Percentiles rank a stretch among this genome's conserved stretches.
These are phyloP conservation scores for Tiaroga cobitis DNA, from an alignment of 2,797 vertebrate genomes.

Conservation along the genomic window DNA sequence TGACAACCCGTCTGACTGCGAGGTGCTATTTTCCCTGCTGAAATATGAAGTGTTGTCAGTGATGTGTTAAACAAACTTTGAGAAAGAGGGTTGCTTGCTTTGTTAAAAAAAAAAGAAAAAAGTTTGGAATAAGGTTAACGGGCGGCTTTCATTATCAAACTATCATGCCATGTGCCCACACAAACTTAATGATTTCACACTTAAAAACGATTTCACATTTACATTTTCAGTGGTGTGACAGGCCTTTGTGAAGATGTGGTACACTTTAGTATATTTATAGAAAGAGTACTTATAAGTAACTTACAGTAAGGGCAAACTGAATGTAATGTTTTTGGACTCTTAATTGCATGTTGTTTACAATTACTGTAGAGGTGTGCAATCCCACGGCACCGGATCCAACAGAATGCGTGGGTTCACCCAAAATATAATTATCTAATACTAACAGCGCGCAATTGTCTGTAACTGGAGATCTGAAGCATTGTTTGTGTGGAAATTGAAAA, in stretches of 20 bases:
- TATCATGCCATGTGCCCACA: conserved; percentile 3
- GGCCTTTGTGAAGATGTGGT: neutral
- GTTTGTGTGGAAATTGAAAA: too few species aligned
- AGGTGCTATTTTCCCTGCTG: conserved; percentile 54
- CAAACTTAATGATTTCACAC: conserved; percentile 1
- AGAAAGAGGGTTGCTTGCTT: conserved; percentile 3
- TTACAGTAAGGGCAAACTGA: too few species aligned
- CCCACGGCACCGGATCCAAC: too few species aligned
- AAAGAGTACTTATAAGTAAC: neutral
- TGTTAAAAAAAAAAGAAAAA: conserved; percentile 23
- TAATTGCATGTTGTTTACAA: neutral
- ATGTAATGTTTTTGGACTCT: neutral
- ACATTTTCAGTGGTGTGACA: neutral
- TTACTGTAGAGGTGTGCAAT: too few species aligned
- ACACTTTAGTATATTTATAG: neutral
- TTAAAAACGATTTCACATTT: neutral
- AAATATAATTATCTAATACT: too few species aligned
- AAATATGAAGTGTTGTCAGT: conserved; percentile 40
- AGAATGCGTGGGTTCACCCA: too few species aligned
- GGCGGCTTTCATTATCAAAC: conserved; percentile 23
- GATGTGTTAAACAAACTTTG: conserved; percentile 51
- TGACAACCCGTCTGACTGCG: conserved; percentile 39
- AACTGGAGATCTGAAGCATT: too few species aligned
- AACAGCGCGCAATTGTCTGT: too few species aligned
- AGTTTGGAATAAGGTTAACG: conserved; percentile 39